phyloP scores from a whole-genome alignment of 2,888 invertebrate species.

The Apantesis nais region DNA sequence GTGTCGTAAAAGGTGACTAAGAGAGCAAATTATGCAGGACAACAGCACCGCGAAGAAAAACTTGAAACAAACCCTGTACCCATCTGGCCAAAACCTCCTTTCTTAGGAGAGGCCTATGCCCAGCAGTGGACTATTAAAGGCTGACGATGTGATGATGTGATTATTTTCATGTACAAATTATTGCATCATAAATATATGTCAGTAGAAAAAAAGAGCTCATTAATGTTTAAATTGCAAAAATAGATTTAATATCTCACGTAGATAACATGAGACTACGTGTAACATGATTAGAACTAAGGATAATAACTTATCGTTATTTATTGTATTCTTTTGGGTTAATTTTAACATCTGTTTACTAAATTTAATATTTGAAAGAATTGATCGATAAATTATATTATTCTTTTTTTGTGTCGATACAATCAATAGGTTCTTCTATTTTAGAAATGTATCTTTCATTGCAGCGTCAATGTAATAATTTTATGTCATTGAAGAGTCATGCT shows the following conservation, averaged over 20 bases:
- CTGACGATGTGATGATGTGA: too few relatives aligned
- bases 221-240: not conserved
- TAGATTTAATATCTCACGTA: not conserved
- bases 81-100: too few relatives aligned
- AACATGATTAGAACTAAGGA: not conserved
- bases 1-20: too few relatives aligned
- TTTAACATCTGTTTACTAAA: not conserved
- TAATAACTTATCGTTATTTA: not conserved
- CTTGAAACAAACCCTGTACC: too few relatives aligned
- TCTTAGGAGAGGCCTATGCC: too few relatives aligned
- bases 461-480: not conserved
- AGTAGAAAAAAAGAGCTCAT: not conserved
- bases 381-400: not conserved
- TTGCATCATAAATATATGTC: not conserved
- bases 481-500: not conserved
- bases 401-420: not conserved
- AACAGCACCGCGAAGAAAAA: too few relatives aligned
- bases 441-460: not conserved
- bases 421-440: not conserved
- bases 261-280: not conserved
- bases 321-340: not conserved
- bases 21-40: too few relatives aligned
- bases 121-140: too few relatives aligned
- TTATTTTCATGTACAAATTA: too few relatives aligned
- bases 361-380: not conserved